Base-by-base conservation (phyloP, 2,888 invertebrate species). In the Cosmorhoe ocellata region DNA sequence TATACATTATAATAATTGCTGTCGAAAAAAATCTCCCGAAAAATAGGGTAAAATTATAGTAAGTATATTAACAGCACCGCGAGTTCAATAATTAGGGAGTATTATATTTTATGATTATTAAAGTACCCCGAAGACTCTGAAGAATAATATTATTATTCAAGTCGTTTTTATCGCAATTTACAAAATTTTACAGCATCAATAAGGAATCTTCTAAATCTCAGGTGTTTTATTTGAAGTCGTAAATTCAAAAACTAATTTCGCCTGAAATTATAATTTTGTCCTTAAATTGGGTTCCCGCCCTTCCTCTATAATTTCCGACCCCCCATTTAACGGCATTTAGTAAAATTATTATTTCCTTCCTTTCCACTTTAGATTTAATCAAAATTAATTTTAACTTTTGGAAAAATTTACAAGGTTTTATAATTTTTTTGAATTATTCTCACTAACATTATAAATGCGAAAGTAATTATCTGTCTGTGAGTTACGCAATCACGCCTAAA, bases 241-340 rank as follows among this genome's bases (percentile, higher is more conserved):
- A 61, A 61, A 61, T 61, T 56, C 32, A 36, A 39, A 59, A 61
- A 59, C 56, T 58, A 59, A 61, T 59, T 59, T 59, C 41, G 49
- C 27, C 30, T 40, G 37, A 58, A 59, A 61, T 59, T 61, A 59
- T 54, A 51, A 55, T 34, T 44, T 22, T 38, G 38, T 56, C 56
- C 34, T 42, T 53, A 56, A 58, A 58, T 58, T 58, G 49, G 58
- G 37, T 46, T 10, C 28, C 22, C 22, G 26, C 14, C 33, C 41
- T 27, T 28, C 10, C 48, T 36, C 48, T 24, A 44, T 56, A 44
- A 46, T 52, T 59, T 53, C 40, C n/a, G 38, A 24, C 34, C 49
- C 42, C 43, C 31, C 45, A 40, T 48, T 45, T 55, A 41, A 44
- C 44, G 39, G 40, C 46, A 34, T 41, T 52, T 47, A 44, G 45